A percentile compares a stretch with the other conserved stretches of the same genome.
phyloP scores from a whole-genome alignment of 2,888 invertebrate species.

The Dryocosmus kuriphilus region DNA sequence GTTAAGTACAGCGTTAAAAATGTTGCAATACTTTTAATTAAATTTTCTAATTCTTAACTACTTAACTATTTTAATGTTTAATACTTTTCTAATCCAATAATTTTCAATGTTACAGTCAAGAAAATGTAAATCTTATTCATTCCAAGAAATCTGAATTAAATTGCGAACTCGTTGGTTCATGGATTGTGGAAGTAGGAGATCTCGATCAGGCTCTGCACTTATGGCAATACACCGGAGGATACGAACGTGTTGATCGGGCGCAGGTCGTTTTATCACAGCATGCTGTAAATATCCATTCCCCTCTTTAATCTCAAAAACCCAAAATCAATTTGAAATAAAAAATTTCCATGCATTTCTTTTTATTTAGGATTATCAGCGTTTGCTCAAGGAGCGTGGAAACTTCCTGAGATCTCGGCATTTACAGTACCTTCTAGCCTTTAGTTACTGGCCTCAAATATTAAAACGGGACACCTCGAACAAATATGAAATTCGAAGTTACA shows the following conservation, averaged over 20 bases:
- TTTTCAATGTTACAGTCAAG: constrained; percentile 82
- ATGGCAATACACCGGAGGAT: constrained; percentile 97
- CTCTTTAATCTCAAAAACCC: neutral
- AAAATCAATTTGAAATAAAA: constrained; percentile 41
- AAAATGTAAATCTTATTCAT: constrained; percentile 87
- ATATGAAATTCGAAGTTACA: constrained; percentile 95
- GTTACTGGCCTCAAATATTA: constrained; percentile 95
- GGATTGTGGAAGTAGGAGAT: constrained; percentile 97
- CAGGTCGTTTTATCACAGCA: constrained; percentile 85
- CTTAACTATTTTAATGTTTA: neutral
- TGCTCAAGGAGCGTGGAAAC: constrained; percentile 88
- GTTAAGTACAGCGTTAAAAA: too few relatives aligned
- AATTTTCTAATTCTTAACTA: too few relatives aligned
- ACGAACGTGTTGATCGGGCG: constrained; percentile 90
- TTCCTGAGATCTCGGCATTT: constrained; percentile 91
- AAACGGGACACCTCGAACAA: constrained; percentile 87
- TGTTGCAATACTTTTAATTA: too few relatives aligned
- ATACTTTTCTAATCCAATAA: constrained; percentile 19
- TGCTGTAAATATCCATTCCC: constrained; percentile 78
- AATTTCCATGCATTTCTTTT: constrained; percentile 27
- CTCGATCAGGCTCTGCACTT: constrained; percentile 98
- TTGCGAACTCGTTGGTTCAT: constrained; percentile 95
- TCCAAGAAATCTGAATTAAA: constrained; percentile 86
- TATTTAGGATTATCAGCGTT: constrained; percentile 84
- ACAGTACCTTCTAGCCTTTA: constrained; percentile 96